These are phyloP conservation scores for Melospiza melodia DNA, from an alignment of 2,113 vertebrate species.

Conservation along the genomic window DNA sequence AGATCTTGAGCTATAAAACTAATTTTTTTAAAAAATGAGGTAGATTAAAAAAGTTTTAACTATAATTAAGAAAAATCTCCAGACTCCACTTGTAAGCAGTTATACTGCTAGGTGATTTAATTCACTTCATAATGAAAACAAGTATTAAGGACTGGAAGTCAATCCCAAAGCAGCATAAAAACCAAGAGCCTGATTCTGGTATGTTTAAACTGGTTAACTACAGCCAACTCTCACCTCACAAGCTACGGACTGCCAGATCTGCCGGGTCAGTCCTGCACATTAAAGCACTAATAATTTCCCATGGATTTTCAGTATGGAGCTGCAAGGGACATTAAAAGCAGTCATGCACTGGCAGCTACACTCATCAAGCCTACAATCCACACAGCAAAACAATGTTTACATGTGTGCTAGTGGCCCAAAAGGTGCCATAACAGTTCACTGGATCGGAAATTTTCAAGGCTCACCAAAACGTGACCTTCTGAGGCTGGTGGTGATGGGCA, in stretches of 20 bases:
- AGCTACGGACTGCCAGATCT: neutral
- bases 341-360: neutral
- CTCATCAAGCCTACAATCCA: neutral
- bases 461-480: neutral
- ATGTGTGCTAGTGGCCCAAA: accelerated
- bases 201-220: neutral
- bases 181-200: neutral
- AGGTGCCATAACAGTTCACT: neutral
- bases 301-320: neutral
- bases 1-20: neutral
- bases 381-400: neutral
- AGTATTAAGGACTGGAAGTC: neutral
- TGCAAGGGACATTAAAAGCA: neutral
- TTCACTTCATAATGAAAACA: neutral
- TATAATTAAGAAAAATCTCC: neutral
- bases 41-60: neutral
- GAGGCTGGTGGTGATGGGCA: neutral
- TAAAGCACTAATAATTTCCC: neutral
- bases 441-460: neutral
- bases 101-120: neutral
- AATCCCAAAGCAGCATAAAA: neutral
- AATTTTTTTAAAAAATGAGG: neutral
- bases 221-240: neutral
- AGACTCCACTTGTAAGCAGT: neutral
- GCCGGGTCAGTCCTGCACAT: neutral